These are phyloP conservation scores for Mormyrus iriodes DNA, from an alignment of 2,113 vertebrate species.

Conservation along the genomic window DNA sequence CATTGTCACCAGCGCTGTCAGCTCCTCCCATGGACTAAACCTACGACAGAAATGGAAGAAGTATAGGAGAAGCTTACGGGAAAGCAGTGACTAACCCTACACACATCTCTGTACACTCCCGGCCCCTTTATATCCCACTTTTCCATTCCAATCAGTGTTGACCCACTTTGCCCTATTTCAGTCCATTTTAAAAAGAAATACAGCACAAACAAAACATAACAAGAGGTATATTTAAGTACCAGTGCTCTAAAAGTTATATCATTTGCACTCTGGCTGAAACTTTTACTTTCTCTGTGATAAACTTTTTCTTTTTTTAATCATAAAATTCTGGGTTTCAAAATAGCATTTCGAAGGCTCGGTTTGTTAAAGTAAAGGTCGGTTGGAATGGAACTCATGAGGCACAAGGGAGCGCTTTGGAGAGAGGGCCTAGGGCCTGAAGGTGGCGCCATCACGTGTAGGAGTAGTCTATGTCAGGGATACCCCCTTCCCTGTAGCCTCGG, in stretches of 20 bases:
- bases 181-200: slow-evolving; percentile 39
- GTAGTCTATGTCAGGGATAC: slow-evolving; percentile 83
- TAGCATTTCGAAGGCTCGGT: slow-evolving; percentile 40
- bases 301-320: not conserved
- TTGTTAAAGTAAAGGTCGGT: slow-evolving; percentile 57
- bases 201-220: not conserved
- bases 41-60: slow-evolving; percentile 56
- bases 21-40: slow-evolving; percentile 59
- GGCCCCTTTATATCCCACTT: not conserved
- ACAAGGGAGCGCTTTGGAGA: slow-evolving; percentile 70
- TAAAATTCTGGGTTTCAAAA: slow-evolving; percentile 42
- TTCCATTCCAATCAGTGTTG: slow-evolving; percentile 12
- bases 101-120: slow-evolving; percentile 52
- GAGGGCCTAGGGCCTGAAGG: not conserved
- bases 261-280: slow-evolving; percentile 34
- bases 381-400: slow-evolving; percentile 65
- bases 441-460: slow-evolving; percentile 74
- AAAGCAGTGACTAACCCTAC: slow-evolving; percentile 45
- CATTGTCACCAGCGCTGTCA: slow-evolving; percentile 64
- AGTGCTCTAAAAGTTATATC: slow-evolving; percentile 41
- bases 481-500: slow-evolving; percentile 80
- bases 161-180: slow-evolving; percentile 45
- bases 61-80: slow-evolving; percentile 43
- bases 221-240: slow-evolving; percentile 43
- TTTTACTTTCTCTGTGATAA: slow-evolving; percentile 50